These are phyloP conservation scores for Anomalospiza imberbis DNA, from an alignment of 2,797 vertebrate species.

Conservation along the genomic window DNA sequence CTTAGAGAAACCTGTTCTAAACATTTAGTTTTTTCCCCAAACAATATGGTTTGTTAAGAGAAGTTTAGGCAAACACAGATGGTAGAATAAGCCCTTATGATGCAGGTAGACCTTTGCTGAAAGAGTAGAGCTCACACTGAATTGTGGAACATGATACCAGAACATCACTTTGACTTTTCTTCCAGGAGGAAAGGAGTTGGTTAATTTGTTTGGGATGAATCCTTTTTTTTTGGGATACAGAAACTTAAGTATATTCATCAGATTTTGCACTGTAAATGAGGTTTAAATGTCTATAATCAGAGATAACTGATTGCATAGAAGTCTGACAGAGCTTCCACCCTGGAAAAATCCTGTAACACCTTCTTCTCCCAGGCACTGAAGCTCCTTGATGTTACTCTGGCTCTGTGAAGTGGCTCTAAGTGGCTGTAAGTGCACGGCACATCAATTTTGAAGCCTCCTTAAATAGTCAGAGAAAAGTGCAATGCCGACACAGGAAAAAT, in stretches of 20 bases:
- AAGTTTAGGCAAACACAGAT: not conserved
- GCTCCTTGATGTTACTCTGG: not conserved
- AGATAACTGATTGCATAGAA: not conserved
- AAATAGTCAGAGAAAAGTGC: not conserved
- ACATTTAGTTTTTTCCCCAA: not conserved
- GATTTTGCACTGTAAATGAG: not conserved
- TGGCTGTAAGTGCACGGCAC: slow-evolving; percentile 3
- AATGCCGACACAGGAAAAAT: not conserved
- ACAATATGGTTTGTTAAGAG: not conserved
- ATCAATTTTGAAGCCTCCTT: slow-evolving; percentile 27
- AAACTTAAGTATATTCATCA: not conserved
- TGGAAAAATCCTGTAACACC: not conserved
- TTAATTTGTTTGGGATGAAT: not conserved
- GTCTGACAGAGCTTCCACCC: not conserved
- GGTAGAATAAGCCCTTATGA: not conserved
- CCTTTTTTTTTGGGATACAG: not conserved
- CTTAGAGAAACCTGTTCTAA: not conserved
- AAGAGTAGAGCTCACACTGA: not conserved
- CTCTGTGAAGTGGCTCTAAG: slow-evolving; percentile 15
- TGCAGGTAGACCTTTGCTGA: not conserved
- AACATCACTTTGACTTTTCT: not conserved
- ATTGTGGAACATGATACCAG: not conserved
- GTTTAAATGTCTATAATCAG: slow-evolving; percentile 5
- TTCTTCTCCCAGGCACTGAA: not conserved
- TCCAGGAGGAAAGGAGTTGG: not conserved